Evolutionary conservation across 2,113 vertebrate species (phyloP).

Genomic region (Solea solea): DNA sequence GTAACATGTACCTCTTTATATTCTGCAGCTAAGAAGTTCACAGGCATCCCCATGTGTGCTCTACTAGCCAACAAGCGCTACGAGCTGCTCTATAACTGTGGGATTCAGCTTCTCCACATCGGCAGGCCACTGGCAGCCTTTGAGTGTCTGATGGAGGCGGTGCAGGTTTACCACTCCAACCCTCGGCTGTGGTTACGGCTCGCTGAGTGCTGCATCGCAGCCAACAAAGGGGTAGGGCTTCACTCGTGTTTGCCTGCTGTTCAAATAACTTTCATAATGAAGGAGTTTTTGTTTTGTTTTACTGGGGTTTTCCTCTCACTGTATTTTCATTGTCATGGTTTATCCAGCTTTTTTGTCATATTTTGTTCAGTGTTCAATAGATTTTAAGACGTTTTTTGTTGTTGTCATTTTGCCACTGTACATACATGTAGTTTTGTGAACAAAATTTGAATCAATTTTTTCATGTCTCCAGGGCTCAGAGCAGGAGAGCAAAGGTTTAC

Average conservation of each 20-base stretch:
- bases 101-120: constrained; percentile 95
- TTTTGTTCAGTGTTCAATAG: neutral
- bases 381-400: too few relatives aligned
- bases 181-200: constrained; percentile 95
- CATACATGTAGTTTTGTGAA: neutral
- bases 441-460: neutral
- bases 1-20: constrained; percentile 5
- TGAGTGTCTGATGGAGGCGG: constrained; percentile 96
- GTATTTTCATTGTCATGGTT: neutral
- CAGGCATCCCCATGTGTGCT: constrained; percentile 95
- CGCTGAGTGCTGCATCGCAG: constrained; percentile 97
- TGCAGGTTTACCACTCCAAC: constrained; percentile 97
- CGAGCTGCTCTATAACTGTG: constrained; percentile 96
- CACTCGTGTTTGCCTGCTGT: neutral
- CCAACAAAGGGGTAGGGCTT: constrained; percentile 92
- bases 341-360: neutral
- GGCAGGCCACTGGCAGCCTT: constrained; percentile 95
- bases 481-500: constrained; percentile 96
- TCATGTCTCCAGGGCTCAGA: constrained; percentile 86
- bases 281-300: neutral
- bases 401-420: too few relatives aligned
- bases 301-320: neutral
- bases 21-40: constrained; percentile 89
- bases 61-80: constrained; percentile 95
- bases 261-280: neutral